Evolutionary conservation across 1,140 invertebrate species (phyloP).

Genomic region (Portunus trituberculatus): DNA sequence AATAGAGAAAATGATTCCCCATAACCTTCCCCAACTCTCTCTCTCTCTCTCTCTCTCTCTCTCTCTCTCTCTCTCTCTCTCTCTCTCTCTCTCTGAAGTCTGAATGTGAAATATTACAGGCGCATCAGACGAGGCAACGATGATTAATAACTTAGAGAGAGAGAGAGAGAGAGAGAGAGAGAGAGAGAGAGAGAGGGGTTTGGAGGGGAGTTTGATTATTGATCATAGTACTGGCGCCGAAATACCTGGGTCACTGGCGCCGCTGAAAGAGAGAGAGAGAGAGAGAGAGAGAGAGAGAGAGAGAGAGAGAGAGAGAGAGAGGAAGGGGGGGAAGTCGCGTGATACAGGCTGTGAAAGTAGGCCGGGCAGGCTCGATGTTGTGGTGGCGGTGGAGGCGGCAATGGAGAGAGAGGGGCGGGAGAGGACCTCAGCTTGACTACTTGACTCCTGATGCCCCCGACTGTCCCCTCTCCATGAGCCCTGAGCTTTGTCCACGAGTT

Average conservation of each 20-base stretch:
- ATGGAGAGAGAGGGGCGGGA: neutral
- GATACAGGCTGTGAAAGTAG: constrained; percentile 20
- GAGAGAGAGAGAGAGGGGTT: neutral
- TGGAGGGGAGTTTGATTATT: neutral
- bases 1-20: no score
- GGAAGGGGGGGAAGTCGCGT: neutral
- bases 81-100: neutral
- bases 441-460: no score
- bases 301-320: neutral
- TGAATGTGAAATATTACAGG: neutral
- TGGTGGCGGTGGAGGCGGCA: neutral
- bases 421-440: no score
- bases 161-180: neutral
- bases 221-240: neutral
- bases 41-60: no score
- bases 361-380: neutral
- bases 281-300: constrained; percentile 18
- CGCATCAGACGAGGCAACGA: neutral
- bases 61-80: neutral
- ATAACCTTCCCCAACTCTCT: no score
- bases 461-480: no score
- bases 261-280: neutral
- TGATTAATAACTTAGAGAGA: neutral
- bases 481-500: no score
- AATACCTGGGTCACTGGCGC: constrained; percentile 1